phyloP scores from a whole-genome alignment of 2,113 vertebrate genomes.

The Casuarius casuarius region DNA sequence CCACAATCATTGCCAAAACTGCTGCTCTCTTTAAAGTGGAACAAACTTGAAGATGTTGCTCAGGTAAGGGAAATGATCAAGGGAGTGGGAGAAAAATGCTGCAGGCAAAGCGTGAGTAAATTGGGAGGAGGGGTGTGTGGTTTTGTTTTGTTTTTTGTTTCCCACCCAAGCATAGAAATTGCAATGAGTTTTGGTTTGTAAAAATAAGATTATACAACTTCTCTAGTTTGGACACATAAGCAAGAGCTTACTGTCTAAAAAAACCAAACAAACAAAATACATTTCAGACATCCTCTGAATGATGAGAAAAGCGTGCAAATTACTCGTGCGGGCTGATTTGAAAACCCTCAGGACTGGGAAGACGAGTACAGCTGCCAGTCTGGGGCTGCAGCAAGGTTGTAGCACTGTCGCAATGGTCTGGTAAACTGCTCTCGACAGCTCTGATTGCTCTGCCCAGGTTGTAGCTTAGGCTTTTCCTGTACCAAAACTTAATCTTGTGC shows the following conservation, averaged over 20 bases:
- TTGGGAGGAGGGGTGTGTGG: neutral
- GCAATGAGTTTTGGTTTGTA: neutral
- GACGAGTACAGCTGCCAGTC: neutral
- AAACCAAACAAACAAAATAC: neutral
- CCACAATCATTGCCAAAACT: constrained; percentile 96
- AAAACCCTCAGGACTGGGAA: neutral
- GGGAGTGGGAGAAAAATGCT: neutral
- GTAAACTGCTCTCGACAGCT: neutral
- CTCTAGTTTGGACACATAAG: neutral
- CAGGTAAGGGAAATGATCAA: constrained; percentile 79
- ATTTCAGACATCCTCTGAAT: neutral
- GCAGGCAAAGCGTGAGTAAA: neutral
- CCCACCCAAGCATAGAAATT: neutral
- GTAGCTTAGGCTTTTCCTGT: neutral
- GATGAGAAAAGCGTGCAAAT: neutral
- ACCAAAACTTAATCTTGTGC: neutral
- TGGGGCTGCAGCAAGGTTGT: neutral
- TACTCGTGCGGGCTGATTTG: neutral
- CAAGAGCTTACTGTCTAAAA: neutral
- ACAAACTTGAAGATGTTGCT: constrained; percentile 98
- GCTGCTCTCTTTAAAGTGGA: constrained; percentile 97
- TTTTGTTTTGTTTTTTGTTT: neutral
- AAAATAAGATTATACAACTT: neutral
- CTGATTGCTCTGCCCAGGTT: neutral
- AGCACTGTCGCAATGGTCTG: neutral